Conservation (phyloP, 1,140 invertebrate species). For the Heliconius melpomene region DNA sequence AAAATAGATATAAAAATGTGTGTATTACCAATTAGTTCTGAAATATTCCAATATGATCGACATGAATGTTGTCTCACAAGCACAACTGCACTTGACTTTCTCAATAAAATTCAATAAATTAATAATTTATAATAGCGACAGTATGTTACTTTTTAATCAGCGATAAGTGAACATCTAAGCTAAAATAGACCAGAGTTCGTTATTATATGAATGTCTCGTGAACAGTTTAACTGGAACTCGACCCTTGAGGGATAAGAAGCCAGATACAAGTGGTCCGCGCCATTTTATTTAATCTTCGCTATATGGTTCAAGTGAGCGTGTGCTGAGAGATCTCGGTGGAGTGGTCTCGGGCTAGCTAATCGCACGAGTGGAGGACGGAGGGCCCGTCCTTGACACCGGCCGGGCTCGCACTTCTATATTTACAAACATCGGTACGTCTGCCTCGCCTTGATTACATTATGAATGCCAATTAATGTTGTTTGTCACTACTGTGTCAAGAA, state of each 20-base stretch:
- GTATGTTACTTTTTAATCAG: constrained; percentile 15
- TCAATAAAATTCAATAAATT: not conserved
- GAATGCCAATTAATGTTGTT: not conserved
- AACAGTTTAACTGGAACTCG: constrained; percentile 34
- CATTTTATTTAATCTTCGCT: constrained; percentile 34
- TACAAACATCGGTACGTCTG: constrained; percentile 34
- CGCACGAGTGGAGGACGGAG: constrained; percentile 40
- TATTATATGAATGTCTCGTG: constrained; percentile 37
- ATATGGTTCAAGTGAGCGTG: constrained; percentile 36
- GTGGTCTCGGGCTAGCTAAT: constrained; percentile 40
- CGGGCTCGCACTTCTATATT: constrained; percentile 32
- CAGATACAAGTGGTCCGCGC: constrained; percentile 38
- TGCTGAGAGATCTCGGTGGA: constrained; percentile 40
- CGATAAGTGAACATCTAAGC: constrained; percentile 30
- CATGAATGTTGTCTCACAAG: constrained; percentile 27
- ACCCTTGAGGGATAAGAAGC: constrained; percentile 34
- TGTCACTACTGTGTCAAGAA: not conserved
- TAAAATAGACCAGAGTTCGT: constrained; percentile 17
- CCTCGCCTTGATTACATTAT: constrained; percentile 20
- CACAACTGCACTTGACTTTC: not conserved
- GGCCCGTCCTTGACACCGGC: constrained; percentile 46
- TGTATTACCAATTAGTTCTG: constrained; percentile 32
- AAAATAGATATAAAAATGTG: not conserved
- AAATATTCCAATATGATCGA: constrained; percentile 35
- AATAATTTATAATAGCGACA: not conserved